A percentile compares a stretch with the other conserved stretches of the same genome.
Evolutionary conservation across 2,113 vertebrate genomes (phyloP).

Genomic region (Boulengeromyrus knoepffleri): DNA sequence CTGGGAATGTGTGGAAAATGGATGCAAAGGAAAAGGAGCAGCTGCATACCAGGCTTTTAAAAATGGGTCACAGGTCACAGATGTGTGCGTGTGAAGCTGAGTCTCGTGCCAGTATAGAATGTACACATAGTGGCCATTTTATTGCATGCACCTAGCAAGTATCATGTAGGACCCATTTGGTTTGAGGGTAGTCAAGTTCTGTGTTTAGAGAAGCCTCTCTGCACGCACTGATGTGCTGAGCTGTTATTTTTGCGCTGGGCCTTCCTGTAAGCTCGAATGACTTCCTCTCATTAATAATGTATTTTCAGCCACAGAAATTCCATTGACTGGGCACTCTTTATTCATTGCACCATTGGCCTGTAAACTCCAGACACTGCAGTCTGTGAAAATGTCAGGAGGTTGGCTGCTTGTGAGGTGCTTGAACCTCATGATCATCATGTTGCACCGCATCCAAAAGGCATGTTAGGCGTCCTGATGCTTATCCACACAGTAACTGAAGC

Average conservation of each 20-base stretch:
- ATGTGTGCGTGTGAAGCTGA: not conserved
- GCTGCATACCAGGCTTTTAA: not conserved
- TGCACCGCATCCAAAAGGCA: not conserved
- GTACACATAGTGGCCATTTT: not conserved
- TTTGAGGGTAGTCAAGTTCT: not conserved
- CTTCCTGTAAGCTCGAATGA: not conserved
- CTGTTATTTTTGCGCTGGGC: not conserved
- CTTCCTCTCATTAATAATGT: not conserved
- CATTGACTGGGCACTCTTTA: not conserved
- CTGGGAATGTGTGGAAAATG: not conserved
- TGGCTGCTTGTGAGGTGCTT: not conserved
- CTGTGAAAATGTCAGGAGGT: not conserved
- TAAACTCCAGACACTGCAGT: not conserved
- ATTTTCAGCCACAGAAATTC: not conserved
- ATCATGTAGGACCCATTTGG: not conserved
- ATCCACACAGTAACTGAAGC: not conserved
- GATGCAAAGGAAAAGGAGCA: not conserved
- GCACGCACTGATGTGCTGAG: not conserved
- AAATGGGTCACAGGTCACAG: not conserved
- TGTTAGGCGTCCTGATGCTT: not conserved
- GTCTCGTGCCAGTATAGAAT: not conserved
- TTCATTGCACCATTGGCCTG: not conserved
- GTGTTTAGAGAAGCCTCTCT: not conserved
- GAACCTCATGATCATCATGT: not conserved
- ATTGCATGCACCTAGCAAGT: not conserved